phyloP scores from a whole-genome alignment of 2,888 invertebrate species.

The Aporophyla lueneburgensis region DNA sequence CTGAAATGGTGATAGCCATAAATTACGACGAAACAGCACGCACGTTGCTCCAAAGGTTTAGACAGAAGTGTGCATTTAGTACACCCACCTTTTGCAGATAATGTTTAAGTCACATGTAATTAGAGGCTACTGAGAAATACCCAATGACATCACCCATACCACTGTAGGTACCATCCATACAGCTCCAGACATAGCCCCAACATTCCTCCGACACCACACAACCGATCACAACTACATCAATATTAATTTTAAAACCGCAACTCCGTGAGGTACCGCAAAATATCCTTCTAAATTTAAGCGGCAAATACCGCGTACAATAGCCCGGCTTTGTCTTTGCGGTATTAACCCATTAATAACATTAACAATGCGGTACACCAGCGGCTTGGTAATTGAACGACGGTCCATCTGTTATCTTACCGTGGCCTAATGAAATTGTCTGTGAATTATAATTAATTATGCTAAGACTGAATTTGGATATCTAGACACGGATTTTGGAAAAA shows the following conservation, averaged over 20 bases:
- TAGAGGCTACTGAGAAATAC: background rate
- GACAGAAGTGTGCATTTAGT: too few species aligned
- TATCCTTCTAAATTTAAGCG: constrained; percentile 67
- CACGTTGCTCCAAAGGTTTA: background rate
- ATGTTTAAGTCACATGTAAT: background rate
- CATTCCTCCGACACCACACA: background rate
- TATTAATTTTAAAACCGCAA: constrained; percentile 71
- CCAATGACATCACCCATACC: background rate
- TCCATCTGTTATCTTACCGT: constrained; percentile 80
- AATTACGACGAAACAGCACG: background rate
- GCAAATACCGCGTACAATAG: constrained; percentile 69
- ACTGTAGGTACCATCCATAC: background rate
- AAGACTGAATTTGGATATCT: constrained; percentile 60
- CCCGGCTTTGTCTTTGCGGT: constrained; percentile 78
- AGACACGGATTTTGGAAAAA: background rate
- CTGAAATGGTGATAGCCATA: background rate
- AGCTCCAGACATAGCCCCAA: background rate
- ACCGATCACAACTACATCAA: constrained; percentile 48
- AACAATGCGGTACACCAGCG: constrained; percentile 79
- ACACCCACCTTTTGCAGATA: background rate
- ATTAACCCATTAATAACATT: constrained; percentile 83
- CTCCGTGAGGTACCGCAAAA: constrained; percentile 56
- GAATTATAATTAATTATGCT: constrained; percentile 79
- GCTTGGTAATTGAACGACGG: constrained; percentile 79
- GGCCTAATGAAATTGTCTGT: constrained; percentile 80